A percentile compares a stretch with the other conserved stretches of the same genome.
These are phyloP conservation scores for Ectropis crepuscularia DNA, from an alignment of 2,888 invertebrate species.

Conservation along the genomic window DNA sequence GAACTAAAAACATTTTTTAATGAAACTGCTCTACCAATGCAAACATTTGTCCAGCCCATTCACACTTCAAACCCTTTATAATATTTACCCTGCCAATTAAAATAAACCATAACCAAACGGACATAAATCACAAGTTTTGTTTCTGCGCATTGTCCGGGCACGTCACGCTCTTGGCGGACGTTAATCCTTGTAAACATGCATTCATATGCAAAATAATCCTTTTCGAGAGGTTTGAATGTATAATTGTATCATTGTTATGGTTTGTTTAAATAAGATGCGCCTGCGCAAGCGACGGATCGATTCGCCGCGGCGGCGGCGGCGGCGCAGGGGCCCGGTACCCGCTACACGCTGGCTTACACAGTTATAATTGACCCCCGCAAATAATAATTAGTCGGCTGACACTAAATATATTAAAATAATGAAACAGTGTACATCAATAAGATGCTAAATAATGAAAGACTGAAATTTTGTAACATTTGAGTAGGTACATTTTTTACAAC, in stretches of 20 bases:
- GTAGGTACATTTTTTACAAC: no score
- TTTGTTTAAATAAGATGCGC: conserved; percentile 53
- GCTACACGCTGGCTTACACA: no score
- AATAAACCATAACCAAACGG: conserved; percentile 22
- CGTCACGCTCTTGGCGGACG: conserved; percentile 37
- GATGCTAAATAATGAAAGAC: no score
- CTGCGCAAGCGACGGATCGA: conserved; percentile 45
- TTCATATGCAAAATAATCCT: conserved; percentile 59
- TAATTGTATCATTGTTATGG: conserved; percentile 75
- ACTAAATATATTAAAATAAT: no score
- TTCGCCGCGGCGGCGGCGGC: conserved; percentile 46
- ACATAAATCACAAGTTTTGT: conserved; percentile 32
- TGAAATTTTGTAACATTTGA: no score
- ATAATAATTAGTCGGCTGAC: no score
- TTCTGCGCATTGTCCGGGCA: conserved; percentile 8
- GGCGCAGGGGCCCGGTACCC: neutral
- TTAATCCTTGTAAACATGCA: conserved; percentile 59
- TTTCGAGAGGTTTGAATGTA: conserved; percentile 61
- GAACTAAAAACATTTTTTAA: neutral
- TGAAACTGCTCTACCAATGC: neutral
- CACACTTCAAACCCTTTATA: conserved; percentile 8
- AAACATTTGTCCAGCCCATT: conserved; percentile 7
- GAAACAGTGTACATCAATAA: no score
- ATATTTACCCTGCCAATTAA: conserved; percentile 23
- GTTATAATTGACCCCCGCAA: no score